Conservation (phyloP, 2,797 vertebrate genomes). For the Euphonia xanthogaster region DNA sequence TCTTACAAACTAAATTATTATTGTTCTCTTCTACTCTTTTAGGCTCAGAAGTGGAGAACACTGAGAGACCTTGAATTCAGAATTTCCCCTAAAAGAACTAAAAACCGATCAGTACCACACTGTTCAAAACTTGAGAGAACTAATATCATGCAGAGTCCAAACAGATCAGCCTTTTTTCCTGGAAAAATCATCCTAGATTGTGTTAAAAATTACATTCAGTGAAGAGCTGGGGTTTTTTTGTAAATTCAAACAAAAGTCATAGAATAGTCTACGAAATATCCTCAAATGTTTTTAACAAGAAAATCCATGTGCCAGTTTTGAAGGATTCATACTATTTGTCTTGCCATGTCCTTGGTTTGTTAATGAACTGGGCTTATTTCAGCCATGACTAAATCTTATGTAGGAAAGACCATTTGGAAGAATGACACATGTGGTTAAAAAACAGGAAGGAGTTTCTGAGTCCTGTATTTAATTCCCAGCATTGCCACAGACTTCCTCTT, state of each 20-base stretch:
- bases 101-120: neutral
- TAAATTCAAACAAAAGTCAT: neutral
- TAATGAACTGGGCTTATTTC: neutral
- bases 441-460: constrained; percentile 10
- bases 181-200: neutral
- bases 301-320: neutral
- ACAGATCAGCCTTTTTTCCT: neutral
- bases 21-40: neutral
- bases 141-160: neutral
- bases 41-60: neutral
- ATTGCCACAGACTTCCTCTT: constrained; percentile 35
- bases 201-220: neutral
- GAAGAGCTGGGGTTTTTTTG: neutral
- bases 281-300: neutral
- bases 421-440: constrained; percentile 12
- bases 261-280: constrained; percentile 5
- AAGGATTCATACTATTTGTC: neutral
- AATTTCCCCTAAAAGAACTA: neutral
- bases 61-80: neutral
- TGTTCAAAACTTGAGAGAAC: neutral
- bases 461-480: constrained; percentile 13
- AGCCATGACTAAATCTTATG: constrained; percentile 14
- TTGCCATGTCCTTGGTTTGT: neutral
- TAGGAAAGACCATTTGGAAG: neutral
- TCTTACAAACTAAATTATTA: neutral